These are phyloP conservation scores for Parthenolecanium corni DNA, from an alignment of 2,888 invertebrate species.

Conservation along the genomic window DNA sequence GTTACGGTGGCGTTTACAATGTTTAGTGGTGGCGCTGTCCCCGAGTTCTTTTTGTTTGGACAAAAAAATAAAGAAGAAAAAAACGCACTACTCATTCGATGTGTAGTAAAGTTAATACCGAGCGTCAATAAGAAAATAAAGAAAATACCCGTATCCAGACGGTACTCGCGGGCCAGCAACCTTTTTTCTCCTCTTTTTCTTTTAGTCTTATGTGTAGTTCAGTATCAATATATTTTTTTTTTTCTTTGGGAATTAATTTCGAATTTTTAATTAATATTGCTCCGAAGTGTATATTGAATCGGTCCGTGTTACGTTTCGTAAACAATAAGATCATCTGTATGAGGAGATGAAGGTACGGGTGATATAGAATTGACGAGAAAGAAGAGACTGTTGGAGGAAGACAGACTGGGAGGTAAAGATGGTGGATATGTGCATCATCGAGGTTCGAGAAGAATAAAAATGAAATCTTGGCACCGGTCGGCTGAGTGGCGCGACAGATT, in stretches of 20 bases:
- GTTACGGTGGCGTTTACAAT: slow-evolving; percentile 26
- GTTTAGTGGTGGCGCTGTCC: slow-evolving; percentile 19
- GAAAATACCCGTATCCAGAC: background rate
- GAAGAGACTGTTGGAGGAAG: no score
- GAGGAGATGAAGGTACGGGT: no score
- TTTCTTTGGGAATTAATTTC: background rate
- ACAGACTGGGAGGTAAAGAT: no score
- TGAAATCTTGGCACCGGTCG: no score
- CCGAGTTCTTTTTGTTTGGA: slow-evolving; percentile 8
- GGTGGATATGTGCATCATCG: no score
- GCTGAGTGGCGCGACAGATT: no score
- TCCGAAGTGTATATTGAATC: background rate
- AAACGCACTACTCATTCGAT: background rate
- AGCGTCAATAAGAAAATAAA: slow-evolving; percentile 15
- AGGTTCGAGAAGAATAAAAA: no score
- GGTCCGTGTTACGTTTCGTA: background rate
- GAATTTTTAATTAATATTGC: slow-evolving; percentile 7
- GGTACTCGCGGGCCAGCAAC: slow-evolving; percentile 14
- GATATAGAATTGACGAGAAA: no score
- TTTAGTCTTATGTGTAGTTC: background rate
- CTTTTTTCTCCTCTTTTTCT: slow-evolving; percentile 8
- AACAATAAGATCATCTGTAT: no score
- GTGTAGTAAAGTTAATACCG: background rate
- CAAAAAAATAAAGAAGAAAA: background rate
- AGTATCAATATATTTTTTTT: no score